phyloP scores from a whole-genome alignment of 2,888 invertebrate species.

The Aspidiotus destructor region DNA sequence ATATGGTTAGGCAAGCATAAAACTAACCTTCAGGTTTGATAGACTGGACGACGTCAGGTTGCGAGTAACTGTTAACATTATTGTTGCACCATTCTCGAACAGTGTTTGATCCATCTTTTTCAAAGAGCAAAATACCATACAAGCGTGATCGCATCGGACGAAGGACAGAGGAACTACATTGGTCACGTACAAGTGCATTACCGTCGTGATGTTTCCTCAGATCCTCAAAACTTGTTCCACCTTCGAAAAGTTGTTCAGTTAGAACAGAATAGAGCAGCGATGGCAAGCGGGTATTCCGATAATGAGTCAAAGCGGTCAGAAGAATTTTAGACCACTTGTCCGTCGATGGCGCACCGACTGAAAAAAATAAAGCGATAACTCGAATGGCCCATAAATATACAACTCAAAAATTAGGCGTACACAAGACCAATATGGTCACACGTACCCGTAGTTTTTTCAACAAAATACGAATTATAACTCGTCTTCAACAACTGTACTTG shows the following conservation, averaged over 20 bases:
- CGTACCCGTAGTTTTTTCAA: conserved; percentile 5
- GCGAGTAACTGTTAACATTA: conserved; percentile 36
- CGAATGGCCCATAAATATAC: too few relatives aligned
- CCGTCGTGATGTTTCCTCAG: not conserved
- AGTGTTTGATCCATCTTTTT: conserved; percentile 30
- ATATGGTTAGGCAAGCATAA: not conserved
- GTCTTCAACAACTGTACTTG: not conserved
- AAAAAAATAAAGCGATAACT: not conserved
- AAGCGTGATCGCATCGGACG: conserved; percentile 38
- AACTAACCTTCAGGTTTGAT: conserved; percentile 22
- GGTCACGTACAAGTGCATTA: not conserved
- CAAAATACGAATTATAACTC: conserved; percentile 9
- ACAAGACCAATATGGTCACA: too few relatives aligned
- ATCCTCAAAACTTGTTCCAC: conserved; percentile 39
- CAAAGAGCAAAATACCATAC: conserved; percentile 39
- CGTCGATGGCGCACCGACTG: not conserved
- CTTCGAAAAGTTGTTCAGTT: conserved; percentile 38
- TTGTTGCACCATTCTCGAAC: conserved; percentile 40
- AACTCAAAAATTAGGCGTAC: too few relatives aligned
- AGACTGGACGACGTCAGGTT: conserved; percentile 19
- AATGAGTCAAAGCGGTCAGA: conserved; percentile 1
- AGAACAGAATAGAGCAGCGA: conserved; percentile 35
- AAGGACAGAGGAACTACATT: conserved; percentile 10
- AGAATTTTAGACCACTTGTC: conserved; percentile 15
- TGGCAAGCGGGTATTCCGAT: conserved; percentile 3